Conservation (phyloP, 1,140 invertebrate genomes). For the Drosophila ercepeae region DNA sequence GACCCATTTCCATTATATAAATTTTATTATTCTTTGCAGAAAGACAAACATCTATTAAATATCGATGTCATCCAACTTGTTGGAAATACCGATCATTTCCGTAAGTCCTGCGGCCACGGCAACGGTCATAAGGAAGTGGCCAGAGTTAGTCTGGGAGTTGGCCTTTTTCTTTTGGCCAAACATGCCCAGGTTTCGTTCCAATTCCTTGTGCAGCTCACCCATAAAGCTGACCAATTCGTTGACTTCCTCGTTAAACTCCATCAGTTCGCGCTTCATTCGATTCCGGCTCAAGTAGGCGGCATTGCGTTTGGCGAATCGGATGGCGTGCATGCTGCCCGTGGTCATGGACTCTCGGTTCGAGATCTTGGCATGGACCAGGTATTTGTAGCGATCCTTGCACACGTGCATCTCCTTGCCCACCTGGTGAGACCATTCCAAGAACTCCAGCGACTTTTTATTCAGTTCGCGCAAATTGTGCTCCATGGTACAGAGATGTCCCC, state of each 20-base stretch:
- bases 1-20: too few relatives aligned
- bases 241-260: slow-evolving; percentile 28
- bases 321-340: not conserved
- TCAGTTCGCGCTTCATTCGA: slow-evolving; percentile 16
- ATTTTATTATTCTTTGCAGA: too few relatives aligned
- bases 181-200: not conserved
- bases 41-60: too few relatives aligned
- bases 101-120: not conserved
- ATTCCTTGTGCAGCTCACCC: slow-evolving; percentile 21
- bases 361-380: slow-evolving; percentile 15
- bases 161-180: not conserved
- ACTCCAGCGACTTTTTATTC: not conserved
- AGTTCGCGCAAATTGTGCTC: slow-evolving; percentile 12
- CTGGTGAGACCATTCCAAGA: slow-evolving; percentile 12
- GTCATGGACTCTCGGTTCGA: slow-evolving; percentile 7
- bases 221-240: slow-evolving; percentile 11
- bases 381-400: slow-evolving; percentile 21
- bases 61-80: too few relatives aligned
- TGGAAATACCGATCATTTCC: not conserved
- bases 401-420: slow-evolving; percentile 20
- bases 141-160: not conserved
- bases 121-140: not conserved
- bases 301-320: not conserved
- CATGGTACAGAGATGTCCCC: not conserved
- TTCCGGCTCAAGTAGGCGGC: not conserved